These are phyloP conservation scores for Mallateleia sp. DNA, from an alignment of 2,888 invertebrate genomes.

Conservation along the genomic window DNA sequence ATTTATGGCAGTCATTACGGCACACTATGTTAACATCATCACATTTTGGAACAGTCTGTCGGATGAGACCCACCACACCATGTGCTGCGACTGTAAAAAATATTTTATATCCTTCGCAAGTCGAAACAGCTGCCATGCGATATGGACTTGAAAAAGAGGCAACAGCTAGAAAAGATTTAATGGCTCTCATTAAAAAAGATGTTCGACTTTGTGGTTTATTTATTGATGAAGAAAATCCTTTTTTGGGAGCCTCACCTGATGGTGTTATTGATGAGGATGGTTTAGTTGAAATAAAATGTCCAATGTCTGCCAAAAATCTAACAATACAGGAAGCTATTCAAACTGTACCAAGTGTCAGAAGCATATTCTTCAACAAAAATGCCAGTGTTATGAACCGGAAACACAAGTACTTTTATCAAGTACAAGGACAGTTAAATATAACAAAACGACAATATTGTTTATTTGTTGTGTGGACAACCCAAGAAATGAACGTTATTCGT, in stretches of 20 bases:
- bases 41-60: conserved; percentile 54
- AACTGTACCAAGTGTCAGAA: background rate
- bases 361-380: background rate
- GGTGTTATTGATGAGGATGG: conserved; percentile 63
- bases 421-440: conserved; percentile 39
- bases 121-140: background rate
- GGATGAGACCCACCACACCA: conserved; percentile 39
- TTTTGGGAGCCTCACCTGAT: conserved; percentile 61
- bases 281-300: conserved; percentile 67
- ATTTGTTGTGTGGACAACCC: conserved; percentile 10
- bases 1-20: conserved; percentile 42
- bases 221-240: conserved; percentile 40
- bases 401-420: conserved; percentile 23
- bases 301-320: conserved; percentile 6
- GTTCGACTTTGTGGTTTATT: conserved; percentile 47
- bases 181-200: background rate
- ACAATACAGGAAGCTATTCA: background rate
- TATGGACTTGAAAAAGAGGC: conserved; percentile 67
- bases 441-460: conserved; percentile 21
- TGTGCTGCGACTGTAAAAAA: conserved; percentile 46
- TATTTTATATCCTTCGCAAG: conserved; percentile 48
- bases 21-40: conserved; percentile 55
- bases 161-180: conserved; percentile 35
- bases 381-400: background rate
- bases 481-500: background rate